Conservation (phyloP, 2,797 vertebrate species). For the Arrhamphus sclerolepis region DNA sequence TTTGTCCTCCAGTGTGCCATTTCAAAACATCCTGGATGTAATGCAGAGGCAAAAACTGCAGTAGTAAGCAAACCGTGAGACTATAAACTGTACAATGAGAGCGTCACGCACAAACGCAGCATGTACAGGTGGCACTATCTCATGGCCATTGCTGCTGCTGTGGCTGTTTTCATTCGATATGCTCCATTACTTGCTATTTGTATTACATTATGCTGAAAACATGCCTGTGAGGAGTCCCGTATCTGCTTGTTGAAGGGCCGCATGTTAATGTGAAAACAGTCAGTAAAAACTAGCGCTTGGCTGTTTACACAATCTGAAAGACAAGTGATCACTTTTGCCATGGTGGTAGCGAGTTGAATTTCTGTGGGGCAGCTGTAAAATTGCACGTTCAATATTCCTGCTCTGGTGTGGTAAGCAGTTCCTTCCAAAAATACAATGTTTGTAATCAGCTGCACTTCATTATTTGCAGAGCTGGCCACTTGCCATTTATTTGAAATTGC, state of each 20-base stretch:
- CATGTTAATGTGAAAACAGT: not conserved
- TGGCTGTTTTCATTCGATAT: constrained; percentile 8
- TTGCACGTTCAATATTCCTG: constrained; percentile 12
- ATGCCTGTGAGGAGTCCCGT: constrained; percentile 8
- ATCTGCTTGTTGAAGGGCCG: constrained; percentile 1
- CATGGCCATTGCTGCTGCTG: constrained; percentile 7
- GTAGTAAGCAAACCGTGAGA: not conserved
- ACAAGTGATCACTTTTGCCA: not conserved
- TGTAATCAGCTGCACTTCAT: constrained; percentile 18
- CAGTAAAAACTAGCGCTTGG: not conserved
- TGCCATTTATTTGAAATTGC: too few species aligned
- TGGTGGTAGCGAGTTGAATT: not conserved
- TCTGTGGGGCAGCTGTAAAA: constrained; percentile 1
- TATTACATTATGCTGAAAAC: not conserved
- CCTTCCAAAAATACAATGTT: constrained; percentile 14
- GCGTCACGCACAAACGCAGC: constrained; percentile 7
- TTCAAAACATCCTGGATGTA: constrained; percentile 6
- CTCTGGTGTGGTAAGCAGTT: constrained; percentile 2
- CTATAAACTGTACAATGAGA: not conserved
- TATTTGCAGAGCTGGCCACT: not conserved
- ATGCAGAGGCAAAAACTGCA: constrained; percentile 5
- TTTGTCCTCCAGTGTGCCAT: not conserved
- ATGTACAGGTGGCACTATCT: not conserved
- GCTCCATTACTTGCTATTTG: constrained; percentile 4
- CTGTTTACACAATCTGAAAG: not conserved